These are phyloP conservation scores for Heptranchias perlo DNA, from an alignment of 2,113 vertebrate species.

Conservation along the genomic window DNA sequence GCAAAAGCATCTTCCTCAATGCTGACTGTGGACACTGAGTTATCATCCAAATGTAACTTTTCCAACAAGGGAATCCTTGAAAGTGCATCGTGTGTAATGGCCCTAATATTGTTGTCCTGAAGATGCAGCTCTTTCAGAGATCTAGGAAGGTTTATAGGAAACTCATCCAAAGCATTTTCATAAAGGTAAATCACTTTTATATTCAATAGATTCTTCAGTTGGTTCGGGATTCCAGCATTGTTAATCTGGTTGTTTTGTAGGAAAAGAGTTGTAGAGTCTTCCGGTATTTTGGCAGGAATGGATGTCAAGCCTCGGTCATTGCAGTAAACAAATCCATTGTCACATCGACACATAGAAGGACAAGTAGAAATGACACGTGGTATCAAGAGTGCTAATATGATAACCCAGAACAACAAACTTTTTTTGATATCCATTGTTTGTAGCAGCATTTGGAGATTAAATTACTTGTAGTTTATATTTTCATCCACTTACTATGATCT, in stretches of 20 bases:
- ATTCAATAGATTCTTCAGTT: constrained; percentile 60
- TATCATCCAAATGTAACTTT: constrained; percentile 86
- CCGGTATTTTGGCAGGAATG: constrained; percentile 73
- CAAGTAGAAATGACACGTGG: constrained; percentile 57
- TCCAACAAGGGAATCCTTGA: constrained; percentile 81
- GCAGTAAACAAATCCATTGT: constrained; percentile 88
- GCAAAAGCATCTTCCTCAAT: constrained; percentile 91
- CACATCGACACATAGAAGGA: constrained; percentile 79
- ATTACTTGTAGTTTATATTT: not conserved
- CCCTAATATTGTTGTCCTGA: constrained; percentile 89
- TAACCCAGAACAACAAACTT: not conserved
- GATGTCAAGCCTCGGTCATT: constrained; percentile 86
- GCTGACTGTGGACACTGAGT: constrained; percentile 87
- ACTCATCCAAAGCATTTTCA: constrained; percentile 81
- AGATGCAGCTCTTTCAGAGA: constrained; percentile 84
- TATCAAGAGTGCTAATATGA: constrained; percentile 49
- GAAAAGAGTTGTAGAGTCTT: constrained; percentile 78
- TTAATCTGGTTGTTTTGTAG: constrained; percentile 92
- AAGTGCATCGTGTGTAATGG: constrained; percentile 68
- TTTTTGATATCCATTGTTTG: not conserved
- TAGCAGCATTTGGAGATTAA: not conserved
- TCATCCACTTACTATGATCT: not conserved
- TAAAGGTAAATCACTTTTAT: constrained; percentile 87
- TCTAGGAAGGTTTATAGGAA: constrained; percentile 75
- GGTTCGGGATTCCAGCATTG: constrained; percentile 78